Percentiles rank a stretch among this genome's conserved stretches.
These are phyloP conservation scores for Smithornis capensis DNA, from an alignment of 2,113 vertebrate genomes.

Conservation along the genomic window DNA sequence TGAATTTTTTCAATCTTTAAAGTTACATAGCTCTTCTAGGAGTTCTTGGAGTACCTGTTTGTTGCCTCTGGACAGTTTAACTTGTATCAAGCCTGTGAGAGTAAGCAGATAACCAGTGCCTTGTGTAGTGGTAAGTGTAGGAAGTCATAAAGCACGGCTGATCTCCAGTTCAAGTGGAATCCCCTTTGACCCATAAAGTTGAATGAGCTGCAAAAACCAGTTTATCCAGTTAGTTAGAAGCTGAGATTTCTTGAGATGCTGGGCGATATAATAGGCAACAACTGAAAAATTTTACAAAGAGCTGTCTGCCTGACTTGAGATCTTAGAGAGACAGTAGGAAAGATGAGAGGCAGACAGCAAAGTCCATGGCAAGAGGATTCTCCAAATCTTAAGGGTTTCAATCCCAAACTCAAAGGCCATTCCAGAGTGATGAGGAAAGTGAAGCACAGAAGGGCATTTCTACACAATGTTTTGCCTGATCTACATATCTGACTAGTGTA, in stretches of 20 bases:
- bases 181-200: neutral
- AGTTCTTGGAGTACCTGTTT: neutral
- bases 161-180: neutral
- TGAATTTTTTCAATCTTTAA: neutral
- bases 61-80: neutral
- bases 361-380: neutral
- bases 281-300: neutral
- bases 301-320: neutral
- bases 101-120: neutral
- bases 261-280: neutral
- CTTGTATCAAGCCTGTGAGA: neutral
- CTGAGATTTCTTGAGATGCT: neutral
- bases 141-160: neutral
- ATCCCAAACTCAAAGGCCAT: neutral
- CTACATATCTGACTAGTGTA: neutral
- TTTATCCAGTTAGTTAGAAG: neutral
- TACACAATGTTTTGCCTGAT: neutral
- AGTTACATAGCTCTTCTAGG: neutral
- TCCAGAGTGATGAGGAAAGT: accelerated
- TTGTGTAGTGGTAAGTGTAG: neutral
- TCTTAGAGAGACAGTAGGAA: neutral
- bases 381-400: neutral
- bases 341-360: neutral
- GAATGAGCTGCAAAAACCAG: neutral
- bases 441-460: neutral